Evolutionary conservation across 2,113 vertebrate species (phyloP).

Genomic region (Cinclus mexicanus): DNA sequence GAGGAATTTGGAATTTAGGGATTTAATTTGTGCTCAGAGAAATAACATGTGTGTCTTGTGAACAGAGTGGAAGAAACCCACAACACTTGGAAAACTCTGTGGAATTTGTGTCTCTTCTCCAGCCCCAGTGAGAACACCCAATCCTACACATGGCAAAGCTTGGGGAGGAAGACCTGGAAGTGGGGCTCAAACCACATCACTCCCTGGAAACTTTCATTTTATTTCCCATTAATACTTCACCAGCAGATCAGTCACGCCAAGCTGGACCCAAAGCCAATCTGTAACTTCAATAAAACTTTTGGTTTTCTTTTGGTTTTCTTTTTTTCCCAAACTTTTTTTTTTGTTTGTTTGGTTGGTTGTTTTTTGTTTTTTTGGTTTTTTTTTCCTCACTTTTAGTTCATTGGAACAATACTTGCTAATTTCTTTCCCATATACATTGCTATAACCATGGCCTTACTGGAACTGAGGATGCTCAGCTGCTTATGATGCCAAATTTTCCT

Average conservation of each 20-base stretch:
- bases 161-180: accelerated
- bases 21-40: not conserved
- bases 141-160: accelerated
- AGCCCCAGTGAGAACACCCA: not conserved
- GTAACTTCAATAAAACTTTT: not conserved
- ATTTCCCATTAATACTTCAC: not conserved
- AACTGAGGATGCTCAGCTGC: not conserved
- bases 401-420: not conserved
- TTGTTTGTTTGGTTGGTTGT: too few species aligned
- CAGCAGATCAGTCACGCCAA: not conserved
- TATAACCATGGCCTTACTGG: not conserved
- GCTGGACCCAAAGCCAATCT: not conserved
- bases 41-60: not conserved
- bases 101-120: not conserved
- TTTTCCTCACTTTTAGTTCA: not conserved
- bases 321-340: too few species aligned
- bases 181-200: accelerated
- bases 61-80: not conserved
- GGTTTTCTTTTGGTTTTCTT: too few species aligned
- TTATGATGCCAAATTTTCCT: not conserved
- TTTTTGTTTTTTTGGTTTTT: too few species aligned
- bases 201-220: too few species aligned
- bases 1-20: not conserved
- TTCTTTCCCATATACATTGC: not conserved
- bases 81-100: not conserved